Conservation (phyloP, 1,140 invertebrate species). For the Diorhabda elongata region DNA sequence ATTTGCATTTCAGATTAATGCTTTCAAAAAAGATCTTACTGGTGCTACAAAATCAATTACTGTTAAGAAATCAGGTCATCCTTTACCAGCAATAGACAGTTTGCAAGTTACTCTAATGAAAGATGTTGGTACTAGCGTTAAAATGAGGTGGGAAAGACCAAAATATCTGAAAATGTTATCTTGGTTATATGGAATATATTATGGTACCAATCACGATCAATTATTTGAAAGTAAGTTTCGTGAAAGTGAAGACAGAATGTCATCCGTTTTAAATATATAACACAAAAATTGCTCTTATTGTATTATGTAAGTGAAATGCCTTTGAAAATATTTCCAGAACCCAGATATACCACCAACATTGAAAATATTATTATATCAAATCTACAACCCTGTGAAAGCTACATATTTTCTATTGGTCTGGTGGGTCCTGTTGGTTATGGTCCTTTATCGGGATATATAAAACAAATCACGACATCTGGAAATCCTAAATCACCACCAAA, state of each 20-base stretch:
- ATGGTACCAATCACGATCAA: slow-evolving; percentile 51
- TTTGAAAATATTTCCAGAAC: slow-evolving; percentile 47
- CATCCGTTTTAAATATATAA: neutral
- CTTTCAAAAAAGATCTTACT: slow-evolving; percentile 56
- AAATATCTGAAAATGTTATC: slow-evolving; percentile 51
- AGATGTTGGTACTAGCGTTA: slow-evolving; percentile 58
- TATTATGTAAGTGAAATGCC: too few relatives aligned
- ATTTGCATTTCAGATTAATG: slow-evolving; percentile 49
- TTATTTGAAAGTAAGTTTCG: slow-evolving; percentile 50
- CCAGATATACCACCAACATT: slow-evolving; percentile 54
- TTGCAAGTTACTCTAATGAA: slow-evolving; percentile 53
- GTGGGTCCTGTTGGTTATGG: slow-evolving; percentile 60
- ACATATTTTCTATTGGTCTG: slow-evolving; percentile 69
- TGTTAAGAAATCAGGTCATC: slow-evolving; percentile 53
- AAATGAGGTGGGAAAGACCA: slow-evolving; percentile 61
- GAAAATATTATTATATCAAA: slow-evolving; percentile 56
- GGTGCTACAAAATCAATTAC: slow-evolving; percentile 54
- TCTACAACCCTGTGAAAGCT: slow-evolving; percentile 68
- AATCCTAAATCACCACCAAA: slow-evolving; percentile 60
- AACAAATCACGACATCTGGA: slow-evolving; percentile 58
- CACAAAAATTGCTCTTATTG: neutral
- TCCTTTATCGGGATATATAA: slow-evolving; percentile 53
- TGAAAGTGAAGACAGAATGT: neutral
- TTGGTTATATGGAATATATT: slow-evolving; percentile 65
- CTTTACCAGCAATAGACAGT: slow-evolving; percentile 51